Evolutionary conservation across 2,113 vertebrate genomes (phyloP).

Genomic region (Malaclemys terrapin): DNA sequence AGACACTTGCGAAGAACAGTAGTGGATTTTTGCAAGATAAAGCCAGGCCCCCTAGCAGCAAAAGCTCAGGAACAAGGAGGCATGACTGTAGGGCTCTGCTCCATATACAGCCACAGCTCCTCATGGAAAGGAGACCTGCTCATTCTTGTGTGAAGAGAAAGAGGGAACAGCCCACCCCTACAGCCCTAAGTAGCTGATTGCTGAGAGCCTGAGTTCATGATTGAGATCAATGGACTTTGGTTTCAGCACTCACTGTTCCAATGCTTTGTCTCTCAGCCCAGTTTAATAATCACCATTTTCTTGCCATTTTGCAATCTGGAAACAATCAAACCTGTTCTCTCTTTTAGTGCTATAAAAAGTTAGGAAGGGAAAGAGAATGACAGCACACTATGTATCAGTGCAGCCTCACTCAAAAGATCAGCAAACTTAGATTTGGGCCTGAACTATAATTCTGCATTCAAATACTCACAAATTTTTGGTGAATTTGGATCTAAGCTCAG

Average conservation of each 20-base stretch:
- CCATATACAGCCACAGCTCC: not conserved
- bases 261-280: not conserved
- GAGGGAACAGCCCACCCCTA: not conserved
- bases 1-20: not conserved
- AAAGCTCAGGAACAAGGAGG: fast-evolving
- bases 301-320: not conserved
- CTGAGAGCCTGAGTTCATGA: not conserved
- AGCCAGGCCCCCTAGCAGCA: not conserved
- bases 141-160: not conserved
- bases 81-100: fast-evolving
- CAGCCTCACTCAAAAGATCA: not conserved
- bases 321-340: not conserved
- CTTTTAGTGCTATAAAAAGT: not conserved
- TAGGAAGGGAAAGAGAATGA: not conserved
- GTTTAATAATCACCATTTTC: not conserved
- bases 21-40: not conserved
- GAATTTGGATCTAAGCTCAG: not conserved
- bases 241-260: not conserved
- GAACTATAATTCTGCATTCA: not conserved
- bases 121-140: not conserved
- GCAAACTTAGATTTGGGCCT: not conserved
- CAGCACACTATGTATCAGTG: not conserved
- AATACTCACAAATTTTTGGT: not conserved
- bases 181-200: not conserved
- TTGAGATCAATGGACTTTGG: not conserved